Conservation (phyloP, 2,888 invertebrate genomes). For the Hetaerina titia region DNA sequence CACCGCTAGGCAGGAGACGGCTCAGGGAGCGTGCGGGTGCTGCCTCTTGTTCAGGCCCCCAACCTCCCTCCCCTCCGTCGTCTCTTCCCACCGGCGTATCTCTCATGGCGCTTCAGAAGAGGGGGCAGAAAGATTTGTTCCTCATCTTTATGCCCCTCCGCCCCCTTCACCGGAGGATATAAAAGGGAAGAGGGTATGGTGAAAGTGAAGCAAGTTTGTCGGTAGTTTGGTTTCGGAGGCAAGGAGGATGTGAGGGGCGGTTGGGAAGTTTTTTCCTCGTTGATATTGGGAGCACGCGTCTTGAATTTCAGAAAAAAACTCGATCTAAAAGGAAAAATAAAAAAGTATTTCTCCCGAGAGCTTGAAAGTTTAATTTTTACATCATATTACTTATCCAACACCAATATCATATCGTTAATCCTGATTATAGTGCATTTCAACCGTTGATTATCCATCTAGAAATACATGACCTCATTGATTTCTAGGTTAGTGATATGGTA, state of each 20-base stretch:
- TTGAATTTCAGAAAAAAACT: not conserved
- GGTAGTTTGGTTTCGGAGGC: not conserved
- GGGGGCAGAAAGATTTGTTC: not conserved
- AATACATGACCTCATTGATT: too few species aligned
- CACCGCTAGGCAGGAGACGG: too few species aligned
- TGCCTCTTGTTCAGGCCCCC: not conserved
- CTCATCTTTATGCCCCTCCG: constrained; percentile 16
- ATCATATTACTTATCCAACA: not conserved
- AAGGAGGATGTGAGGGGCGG: constrained; percentile 7
- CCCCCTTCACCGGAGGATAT: not conserved
- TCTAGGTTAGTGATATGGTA: too few species aligned
- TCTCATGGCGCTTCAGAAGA: not conserved
- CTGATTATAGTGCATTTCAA: too few species aligned
- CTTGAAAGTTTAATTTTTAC: not conserved
- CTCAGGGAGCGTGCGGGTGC: not conserved
- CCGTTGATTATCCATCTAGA: too few species aligned
- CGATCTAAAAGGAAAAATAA: not conserved
- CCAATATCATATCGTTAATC: too few species aligned
- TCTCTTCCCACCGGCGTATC: not conserved
- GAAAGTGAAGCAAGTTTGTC: constrained; percentile 12
- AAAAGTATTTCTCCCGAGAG: not conserved
- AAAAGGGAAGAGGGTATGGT: not conserved
- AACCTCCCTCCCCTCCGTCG: not conserved
- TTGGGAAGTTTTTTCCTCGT: not conserved
- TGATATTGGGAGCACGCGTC: not conserved